Conservation (phyloP, 2,888 invertebrate species). For the Oscheius sp. region DNA sequence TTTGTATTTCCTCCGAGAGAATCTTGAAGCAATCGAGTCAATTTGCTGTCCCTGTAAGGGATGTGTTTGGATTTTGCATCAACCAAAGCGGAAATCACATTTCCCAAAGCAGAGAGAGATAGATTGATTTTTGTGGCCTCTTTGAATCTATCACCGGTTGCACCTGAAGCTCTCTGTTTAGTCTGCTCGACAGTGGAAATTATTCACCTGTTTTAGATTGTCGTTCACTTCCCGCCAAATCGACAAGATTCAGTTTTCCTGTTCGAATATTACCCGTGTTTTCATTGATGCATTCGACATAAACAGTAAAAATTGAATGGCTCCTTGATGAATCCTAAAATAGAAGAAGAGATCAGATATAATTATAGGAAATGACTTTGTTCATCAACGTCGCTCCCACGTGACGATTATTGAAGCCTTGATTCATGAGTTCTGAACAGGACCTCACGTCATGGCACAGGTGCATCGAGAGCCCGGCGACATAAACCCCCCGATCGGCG, state of each 20-base stretch:
- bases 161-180: slow-evolving; percentile 74
- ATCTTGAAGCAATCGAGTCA: slow-evolving; percentile 88
- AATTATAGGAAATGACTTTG: slow-evolving; percentile 73
- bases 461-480: slow-evolving; percentile 77
- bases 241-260: slow-evolving; percentile 85
- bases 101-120: slow-evolving; percentile 93
- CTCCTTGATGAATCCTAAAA: slow-evolving; percentile 77
- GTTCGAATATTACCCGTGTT: slow-evolving; percentile 76
- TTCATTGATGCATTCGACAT: slow-evolving; percentile 80
- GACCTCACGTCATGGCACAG: slow-evolving; percentile 81
- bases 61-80: slow-evolving; percentile 96
- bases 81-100: slow-evolving; percentile 96
- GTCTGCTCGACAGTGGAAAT: not conserved
- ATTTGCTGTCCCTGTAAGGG: slow-evolving; percentile 96
- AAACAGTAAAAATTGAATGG: slow-evolving; percentile 87
- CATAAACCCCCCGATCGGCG: slow-evolving; percentile 66
- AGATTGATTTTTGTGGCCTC: slow-evolving; percentile 98
- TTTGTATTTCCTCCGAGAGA: slow-evolving; percentile 98
- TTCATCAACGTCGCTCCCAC: slow-evolving; percentile 89
- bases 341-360: not conserved
- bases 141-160: slow-evolving; percentile 77
- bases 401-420: slow-evolving; percentile 83
- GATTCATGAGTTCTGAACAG: slow-evolving; percentile 80
- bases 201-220: slow-evolving; percentile 80
- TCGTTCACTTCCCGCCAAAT: slow-evolving; percentile 87